Evolutionary conservation across 2,113 vertebrate species (phyloP), one percentile per base, ranked within the genome.

Genomic region (Charina bottae): DNA sequence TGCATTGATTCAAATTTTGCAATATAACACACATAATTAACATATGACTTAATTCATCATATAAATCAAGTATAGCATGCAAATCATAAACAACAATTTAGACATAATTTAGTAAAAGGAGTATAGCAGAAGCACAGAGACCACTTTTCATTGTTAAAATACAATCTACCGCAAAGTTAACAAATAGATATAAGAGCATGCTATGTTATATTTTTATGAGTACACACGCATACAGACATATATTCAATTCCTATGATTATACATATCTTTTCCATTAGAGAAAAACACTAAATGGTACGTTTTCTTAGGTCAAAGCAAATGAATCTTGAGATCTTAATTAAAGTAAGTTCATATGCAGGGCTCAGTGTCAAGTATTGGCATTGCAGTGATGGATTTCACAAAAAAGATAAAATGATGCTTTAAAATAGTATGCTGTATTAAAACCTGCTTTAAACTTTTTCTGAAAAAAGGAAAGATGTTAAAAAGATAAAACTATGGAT

Each of bases 121-220:
- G n/a, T 19, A 60, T 83, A 88, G 68, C 56, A 84, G 87, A 62
- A 89, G 53, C 2, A 83, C 59, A n/a, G 46, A 19, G 33, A 93
- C 92, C 88, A 1, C 72, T 0, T 0, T 90, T 68, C 28, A 68
- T 33, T 93, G 91, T 92, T 83, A 1, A 83, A 90, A 58, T 37
- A 88, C 8, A 0, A 0, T 15, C 0, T 56, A 6, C 60, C 19
- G 56, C 0, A 87, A 58, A 26, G 72, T 93, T 56, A 88, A 46
- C 90, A 93, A 33, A 88, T 53, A 21, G 62, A 85, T n/a, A 0
- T 6, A 46, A 83, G 2, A 46, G 49, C 49, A 89, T 23, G 90
- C 93, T 87, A 60, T 89, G 54, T 68, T n/a, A 12, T 2, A 86
- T 85, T 92, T 90, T 37, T 84, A 89, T 85, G 90, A 91, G 13